Base-by-base conservation (phyloP, 2,888 invertebrate genomes). In the Lithophane semibrunnea region DNA sequence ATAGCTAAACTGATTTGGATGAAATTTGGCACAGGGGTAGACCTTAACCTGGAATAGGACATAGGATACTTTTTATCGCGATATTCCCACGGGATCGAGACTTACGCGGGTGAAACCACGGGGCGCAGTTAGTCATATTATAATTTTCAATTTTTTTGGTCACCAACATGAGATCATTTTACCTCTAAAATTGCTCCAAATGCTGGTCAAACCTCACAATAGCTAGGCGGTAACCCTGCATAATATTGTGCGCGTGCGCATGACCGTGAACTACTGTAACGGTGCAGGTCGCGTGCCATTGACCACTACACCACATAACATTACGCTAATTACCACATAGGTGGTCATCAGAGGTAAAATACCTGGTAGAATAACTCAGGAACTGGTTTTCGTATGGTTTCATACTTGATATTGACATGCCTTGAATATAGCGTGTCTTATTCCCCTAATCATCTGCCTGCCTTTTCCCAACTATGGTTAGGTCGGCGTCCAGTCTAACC, bases 231-330 rank as follows among this genome's bases (percentile, higher is more conserved):
- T 63, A 83, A 42, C 81, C 79, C 73, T 68, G 47, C 29, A 58
- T 18, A 58, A 24, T 42, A n/a, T 12, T 24, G 52, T 65, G 80
- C 72, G 65, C 56, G 29, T 0, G 52, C 65, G 72, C 82, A 73
- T 73, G 84, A 84, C 82, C 84, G 63, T 84, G 84, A 84, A 69
- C 75, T 37, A 66, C 5, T 3, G 18, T 83, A 83, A 83, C 82
- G 82, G 82, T 69, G 75, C 60, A 7, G 75, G 82, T 84, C 84
- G 72, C 72, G 72, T 79, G 82, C 80, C 66, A 73, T 75, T 84
- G 82, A 80, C 80, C 82, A 82, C 54, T 64, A n/a, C 49, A 54
- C 13, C 54, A 73, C 54, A 44, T 65, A 56, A 49, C 69, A 56
- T 65, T 37, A 66, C 42, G 66, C 42, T 77, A 77, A 77, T 52